Percentiles rank a stretch among this genome's conserved stretches.
Evolutionary conservation across 1,140 invertebrate species (phyloP).

Genomic region (Sitophilus oryzae): DNA sequence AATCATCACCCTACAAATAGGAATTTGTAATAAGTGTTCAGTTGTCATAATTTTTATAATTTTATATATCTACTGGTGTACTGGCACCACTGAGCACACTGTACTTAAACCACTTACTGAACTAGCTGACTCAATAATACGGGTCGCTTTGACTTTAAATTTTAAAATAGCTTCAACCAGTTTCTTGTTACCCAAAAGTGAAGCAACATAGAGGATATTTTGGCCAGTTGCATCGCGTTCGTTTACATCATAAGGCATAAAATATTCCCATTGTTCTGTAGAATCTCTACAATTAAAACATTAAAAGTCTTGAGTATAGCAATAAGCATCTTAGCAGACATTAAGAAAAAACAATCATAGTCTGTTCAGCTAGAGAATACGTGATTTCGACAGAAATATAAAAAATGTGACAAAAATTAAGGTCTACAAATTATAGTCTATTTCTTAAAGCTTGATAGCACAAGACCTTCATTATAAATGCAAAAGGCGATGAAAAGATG

Average conservation of each 20-base stretch:
- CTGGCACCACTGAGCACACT: neutral
- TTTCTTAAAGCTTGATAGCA: no score
- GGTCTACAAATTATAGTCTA: no score
- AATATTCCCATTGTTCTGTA: conserved; percentile 72
- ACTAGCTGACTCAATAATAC: conserved; percentile 41
- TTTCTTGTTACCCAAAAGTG: conserved; percentile 73
- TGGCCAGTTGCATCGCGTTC: conserved; percentile 83
- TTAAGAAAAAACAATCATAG: no score
- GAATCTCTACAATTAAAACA: conserved; percentile 53
- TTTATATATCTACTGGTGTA: neutral
- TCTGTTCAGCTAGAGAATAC: no score
- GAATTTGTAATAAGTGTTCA: neutral
- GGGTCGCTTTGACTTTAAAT: conserved; percentile 61
- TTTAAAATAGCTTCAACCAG: conserved; percentile 74
- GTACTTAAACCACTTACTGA: conserved; percentile 6
- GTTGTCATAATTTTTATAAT: neutral
- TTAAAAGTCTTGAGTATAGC: conserved; percentile 4
- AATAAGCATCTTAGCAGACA: no score
- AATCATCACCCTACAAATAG: conserved; percentile 36
- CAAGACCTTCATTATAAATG: no score
- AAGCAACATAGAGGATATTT: conserved; percentile 82
- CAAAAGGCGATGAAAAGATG: no score
- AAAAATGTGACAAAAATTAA: no score
- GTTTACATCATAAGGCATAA: conserved; percentile 86
- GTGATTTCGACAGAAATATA: no score